A percentile compares a stretch with the other conserved stretches of the same genome.
These are phyloP conservation scores for Idris sp. DNA, from an alignment of 1,140 invertebrate species.

Conservation along the genomic window DNA sequence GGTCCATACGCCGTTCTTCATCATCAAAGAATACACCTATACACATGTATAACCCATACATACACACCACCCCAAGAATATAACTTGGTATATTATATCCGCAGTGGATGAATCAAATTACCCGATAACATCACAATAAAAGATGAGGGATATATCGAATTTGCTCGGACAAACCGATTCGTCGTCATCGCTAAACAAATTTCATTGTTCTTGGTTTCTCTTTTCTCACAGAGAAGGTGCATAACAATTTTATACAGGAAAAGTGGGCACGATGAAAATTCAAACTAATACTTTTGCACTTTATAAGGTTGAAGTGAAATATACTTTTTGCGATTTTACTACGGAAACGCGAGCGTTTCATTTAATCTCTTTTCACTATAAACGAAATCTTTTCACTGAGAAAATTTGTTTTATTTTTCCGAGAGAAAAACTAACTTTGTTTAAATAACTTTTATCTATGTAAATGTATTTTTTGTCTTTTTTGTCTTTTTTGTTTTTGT, in stretches of 20 bases:
- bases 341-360: conserved; percentile 19
- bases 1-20: conserved; percentile 71
- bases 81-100: conserved; percentile 20
- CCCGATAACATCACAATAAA: conserved; percentile 37
- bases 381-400: too few relatives aligned
- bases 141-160: conserved; percentile 30
- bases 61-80: conserved; percentile 6
- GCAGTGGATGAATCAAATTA: conserved; percentile 38
- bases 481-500: too few relatives aligned
- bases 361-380: conserved; percentile 22
- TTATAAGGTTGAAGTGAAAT: conserved; percentile 29
- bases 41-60: conserved; percentile 3
- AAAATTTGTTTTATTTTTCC: too few relatives aligned
- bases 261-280: conserved; percentile 25
- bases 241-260: conserved; percentile 25
- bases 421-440: too few relatives aligned
- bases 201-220: conserved; percentile 15
- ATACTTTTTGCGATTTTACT: conserved; percentile 34
- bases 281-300: conserved; percentile 23
- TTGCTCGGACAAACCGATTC: conserved; percentile 18
- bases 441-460: too few relatives aligned
- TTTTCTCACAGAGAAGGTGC: not conserved
- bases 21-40: conserved; percentile 32
- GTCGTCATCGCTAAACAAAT: conserved; percentile 16
- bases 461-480: too few relatives aligned